phyloP scores from a whole-genome alignment of 2,888 invertebrate genomes.

The Marronus borbonicus region DNA sequence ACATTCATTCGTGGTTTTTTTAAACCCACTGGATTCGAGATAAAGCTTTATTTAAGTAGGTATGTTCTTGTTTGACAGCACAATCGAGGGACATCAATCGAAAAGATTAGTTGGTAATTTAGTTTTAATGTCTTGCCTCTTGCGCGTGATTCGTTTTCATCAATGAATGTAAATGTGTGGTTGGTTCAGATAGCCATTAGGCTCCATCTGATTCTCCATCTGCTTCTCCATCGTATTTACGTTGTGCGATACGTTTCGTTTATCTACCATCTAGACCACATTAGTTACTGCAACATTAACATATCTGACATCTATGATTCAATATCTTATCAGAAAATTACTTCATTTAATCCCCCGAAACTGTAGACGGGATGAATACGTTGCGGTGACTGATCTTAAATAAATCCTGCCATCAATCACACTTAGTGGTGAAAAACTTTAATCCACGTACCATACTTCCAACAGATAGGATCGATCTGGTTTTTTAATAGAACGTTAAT shows the following conservation, averaged over 20 bases:
- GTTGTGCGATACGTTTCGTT: constrained; percentile 41
- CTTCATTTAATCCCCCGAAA: constrained; percentile 50
- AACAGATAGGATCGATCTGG: background rate
- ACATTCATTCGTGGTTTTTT: too few species aligned
- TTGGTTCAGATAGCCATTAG: constrained; percentile 26
- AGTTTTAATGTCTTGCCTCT: constrained; percentile 35
- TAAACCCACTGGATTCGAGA: background rate
- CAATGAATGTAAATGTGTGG: constrained; percentile 33
- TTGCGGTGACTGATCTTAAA: constrained; percentile 56
- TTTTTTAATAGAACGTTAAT: constrained; percentile 11
- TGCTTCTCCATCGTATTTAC: constrained; percentile 38
- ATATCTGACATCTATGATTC: constrained; percentile 53
- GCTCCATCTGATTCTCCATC: background rate
- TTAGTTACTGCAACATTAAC: constrained; percentile 52
- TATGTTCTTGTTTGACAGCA: constrained; percentile 28
- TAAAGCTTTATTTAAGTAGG: constrained; percentile 11
- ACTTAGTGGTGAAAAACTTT: constrained; percentile 43
- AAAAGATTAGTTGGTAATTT: constrained; percentile 38
- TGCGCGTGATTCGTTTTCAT: constrained; percentile 35
- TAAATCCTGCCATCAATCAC: constrained; percentile 57
- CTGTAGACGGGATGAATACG: constrained; percentile 50
- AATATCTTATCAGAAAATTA: constrained; percentile 54
- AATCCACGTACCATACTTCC: constrained; percentile 18
- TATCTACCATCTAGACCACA: constrained; percentile 48
- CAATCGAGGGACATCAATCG: constrained; percentile 35